phyloP scores from a whole-genome alignment of 2,888 invertebrate species.

The Campopleginae sp. region DNA sequence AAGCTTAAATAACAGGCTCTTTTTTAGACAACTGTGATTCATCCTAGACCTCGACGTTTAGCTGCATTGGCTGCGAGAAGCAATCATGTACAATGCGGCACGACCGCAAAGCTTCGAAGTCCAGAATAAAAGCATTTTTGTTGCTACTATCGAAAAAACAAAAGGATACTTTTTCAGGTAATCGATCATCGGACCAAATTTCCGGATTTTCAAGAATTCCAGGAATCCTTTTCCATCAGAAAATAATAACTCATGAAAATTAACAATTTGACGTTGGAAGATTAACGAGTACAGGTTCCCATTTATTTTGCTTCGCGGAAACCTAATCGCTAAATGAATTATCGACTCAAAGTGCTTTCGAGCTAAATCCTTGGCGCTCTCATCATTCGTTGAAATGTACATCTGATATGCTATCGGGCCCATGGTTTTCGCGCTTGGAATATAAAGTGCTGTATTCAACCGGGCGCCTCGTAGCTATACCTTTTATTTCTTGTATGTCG shows the following conservation, averaged over 20 bases:
- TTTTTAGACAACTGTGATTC: background rate
- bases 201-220: background rate
- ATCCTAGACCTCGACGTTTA: background rate
- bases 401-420: constrained; percentile 66
- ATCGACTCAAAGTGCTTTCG: background rate
- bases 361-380: constrained; percentile 38
- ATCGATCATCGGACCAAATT: background rate
- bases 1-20: constrained; percentile 23
- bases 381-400: constrained; percentile 60
- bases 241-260: background rate
- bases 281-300: background rate
- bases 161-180: background rate
- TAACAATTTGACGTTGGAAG: background rate
- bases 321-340: background rate
- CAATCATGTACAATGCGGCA: background rate
- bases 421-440: constrained; percentile 64
- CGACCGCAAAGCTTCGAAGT: background rate
- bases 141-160: background rate
- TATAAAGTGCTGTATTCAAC: constrained; percentile 69
- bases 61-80: background rate
- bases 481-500: constrained; percentile 37
- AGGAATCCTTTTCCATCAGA: background rate
- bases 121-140: background rate
- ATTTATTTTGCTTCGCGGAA: background rate
- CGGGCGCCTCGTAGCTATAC: constrained; percentile 41